Percentiles rank a stretch among this genome's conserved stretches.
Conservation (phyloP, 2,113 vertebrate species). For the Psilopogon haemacephalus region DNA sequence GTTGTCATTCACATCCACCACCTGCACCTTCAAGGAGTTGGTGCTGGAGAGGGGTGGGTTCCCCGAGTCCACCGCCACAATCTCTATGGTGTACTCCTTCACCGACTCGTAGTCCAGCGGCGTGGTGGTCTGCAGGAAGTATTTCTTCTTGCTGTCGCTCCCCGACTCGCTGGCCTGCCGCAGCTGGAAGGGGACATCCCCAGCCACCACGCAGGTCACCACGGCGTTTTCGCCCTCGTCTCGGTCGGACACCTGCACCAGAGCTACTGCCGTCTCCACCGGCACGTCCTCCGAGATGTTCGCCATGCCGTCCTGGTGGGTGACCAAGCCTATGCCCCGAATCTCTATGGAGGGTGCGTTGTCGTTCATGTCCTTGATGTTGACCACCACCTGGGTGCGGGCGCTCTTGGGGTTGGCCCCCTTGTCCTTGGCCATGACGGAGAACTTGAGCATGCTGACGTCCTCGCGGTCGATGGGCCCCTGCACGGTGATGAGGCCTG, state of each 20-base stretch:
- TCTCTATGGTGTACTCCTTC: conserved; percentile 93
- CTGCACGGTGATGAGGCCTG: conserved; percentile 92
- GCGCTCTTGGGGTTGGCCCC: conserved; percentile 89
- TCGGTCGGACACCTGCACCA: conserved; percentile 94
- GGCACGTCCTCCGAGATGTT: conserved; percentile 97
- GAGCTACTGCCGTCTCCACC: conserved; percentile 89
- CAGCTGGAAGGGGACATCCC: conserved; percentile 93
- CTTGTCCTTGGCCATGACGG: conserved; percentile 89
- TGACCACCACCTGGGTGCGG: conserved; percentile 87
- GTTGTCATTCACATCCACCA: conserved; percentile 94
- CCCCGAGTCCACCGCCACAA: conserved; percentile 94
- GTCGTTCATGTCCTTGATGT: conserved; percentile 92
- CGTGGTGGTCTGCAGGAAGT: conserved; percentile 95
- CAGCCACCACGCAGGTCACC: conserved; percentile 94
- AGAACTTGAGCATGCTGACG: conserved; percentile 87
- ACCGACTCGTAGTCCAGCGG: conserved; percentile 89
- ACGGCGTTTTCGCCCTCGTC: conserved; percentile 95
- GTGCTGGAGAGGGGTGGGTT: conserved; percentile 96
- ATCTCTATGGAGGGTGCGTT: conserved; percentile 92
- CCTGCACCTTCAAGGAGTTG: conserved; percentile 94
- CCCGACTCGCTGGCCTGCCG: conserved; percentile 89
- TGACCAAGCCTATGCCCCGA: conserved; percentile 92
- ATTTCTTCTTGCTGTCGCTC: conserved; percentile 94
- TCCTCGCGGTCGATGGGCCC: conserved; percentile 93
- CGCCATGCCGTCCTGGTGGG: conserved; percentile 90